Evolutionary conservation across 2,888 invertebrate species (phyloP), one percentile per base, ranked within the genome.

Genomic region (Trissoscelio sp.): DNA sequence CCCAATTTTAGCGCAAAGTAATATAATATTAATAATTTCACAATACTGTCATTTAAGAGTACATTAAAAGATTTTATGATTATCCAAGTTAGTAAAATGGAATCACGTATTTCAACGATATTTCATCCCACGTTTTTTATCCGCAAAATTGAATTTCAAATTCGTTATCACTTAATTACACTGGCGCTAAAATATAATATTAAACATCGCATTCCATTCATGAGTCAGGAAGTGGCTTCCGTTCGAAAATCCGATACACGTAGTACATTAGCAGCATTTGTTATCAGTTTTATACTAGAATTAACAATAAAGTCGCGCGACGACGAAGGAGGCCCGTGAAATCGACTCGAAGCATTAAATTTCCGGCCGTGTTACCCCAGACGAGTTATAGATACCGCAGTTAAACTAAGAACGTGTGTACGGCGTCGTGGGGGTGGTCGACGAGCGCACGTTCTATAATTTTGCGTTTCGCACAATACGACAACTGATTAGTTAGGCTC

Each of bases 231-330:
- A 66, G 53, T 28, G 51, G 60, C 79, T 66, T 79, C 58, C 58
- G 66, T 42, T n/a, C 20, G 28, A 58, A 79, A 66, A 72, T 58
- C 20, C 58, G 48, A 66, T 73, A 60, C 20, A 20, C 46, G 31
- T 22, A 7, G 14, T 16, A 57, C 57, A 57, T 69, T 57, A 44
- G 55, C 55, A 34, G 58, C 46, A 28, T 37, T 6, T 31, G 73
- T 73, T 79, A 79, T 79, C 79, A 57, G 55, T 79, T 79, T 79
- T 69, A 74, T 79, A 69, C 79, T 69, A 74, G 70, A 75, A 70
- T 75, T 75, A 75, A 75, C 75, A 75, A 74, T 75, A 75, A 80
- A 80, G 64, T 73, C 24, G 51, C 20, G 39, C 53, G 46, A 28
- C 46, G 39, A 20, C 24, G 39, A 42, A 37, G 72, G 44, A 72